phyloP scores from a whole-genome alignment of 64 coral and sea anemone species.

The Platygyra sinensis region DNA sequence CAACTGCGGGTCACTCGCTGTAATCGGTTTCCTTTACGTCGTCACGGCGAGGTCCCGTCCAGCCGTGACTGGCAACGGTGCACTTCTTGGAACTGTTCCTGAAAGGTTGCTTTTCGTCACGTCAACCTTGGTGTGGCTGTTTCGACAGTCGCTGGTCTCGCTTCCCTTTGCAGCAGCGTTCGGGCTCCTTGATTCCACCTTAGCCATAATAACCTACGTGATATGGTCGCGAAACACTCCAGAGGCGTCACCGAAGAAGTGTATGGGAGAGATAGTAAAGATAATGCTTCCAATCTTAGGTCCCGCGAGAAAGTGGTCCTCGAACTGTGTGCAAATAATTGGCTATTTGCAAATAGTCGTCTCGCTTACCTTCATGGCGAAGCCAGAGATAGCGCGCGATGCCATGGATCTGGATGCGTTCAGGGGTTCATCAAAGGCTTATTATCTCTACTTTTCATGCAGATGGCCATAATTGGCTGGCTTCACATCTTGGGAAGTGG shows the following conservation, averaged over 20 bases:
- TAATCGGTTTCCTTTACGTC: conserved; percentile 46
- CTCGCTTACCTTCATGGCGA: conserved; percentile 2
- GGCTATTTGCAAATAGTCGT: conserved; percentile 9
- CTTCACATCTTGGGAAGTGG: conserved; percentile 17
- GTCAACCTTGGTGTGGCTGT: background rate
- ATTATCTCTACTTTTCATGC: conserved; percentile 10
- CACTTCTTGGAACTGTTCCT: conserved; percentile 31
- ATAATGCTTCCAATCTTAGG: background rate
- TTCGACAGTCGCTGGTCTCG: conserved; percentile 13
- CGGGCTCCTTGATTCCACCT: background rate
- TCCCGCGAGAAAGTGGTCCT: background rate
- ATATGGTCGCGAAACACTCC: conserved; percentile 35
- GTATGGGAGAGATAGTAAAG: conserved; percentile 1
- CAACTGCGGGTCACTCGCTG: background rate
- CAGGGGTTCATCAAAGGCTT: background rate
- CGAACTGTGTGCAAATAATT: background rate
- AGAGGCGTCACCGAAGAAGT: conserved; percentile 1
- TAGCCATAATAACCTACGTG: conserved; percentile 42
- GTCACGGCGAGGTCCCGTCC: conserved; percentile 3
- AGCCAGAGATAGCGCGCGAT: conserved; percentile 23
- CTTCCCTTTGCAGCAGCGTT: background rate
- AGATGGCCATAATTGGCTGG: conserved; percentile 7
- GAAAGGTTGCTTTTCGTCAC: conserved; percentile 33
- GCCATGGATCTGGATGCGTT: conserved; percentile 11
- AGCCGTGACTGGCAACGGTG: background rate